Percentiles rank a stretch among this genome's conserved stretches.
These are phyloP conservation scores for Lutjanus argentimaculatus DNA, from an alignment of 2,797 vertebrate species.

Conservation along the genomic window DNA sequence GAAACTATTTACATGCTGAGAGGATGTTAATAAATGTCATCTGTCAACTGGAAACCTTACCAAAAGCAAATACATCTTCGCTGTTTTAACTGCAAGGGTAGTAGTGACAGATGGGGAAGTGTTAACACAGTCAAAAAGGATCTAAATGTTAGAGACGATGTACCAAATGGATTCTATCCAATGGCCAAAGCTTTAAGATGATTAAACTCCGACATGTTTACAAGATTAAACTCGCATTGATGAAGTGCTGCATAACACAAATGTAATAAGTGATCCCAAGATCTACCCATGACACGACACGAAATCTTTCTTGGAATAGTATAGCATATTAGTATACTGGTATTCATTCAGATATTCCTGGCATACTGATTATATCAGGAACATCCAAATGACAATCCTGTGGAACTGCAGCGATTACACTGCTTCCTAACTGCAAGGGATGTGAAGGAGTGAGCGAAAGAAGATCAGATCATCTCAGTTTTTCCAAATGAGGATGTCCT, in stretches of 20 bases:
- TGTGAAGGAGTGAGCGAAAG: no score
- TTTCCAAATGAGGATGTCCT: no score
- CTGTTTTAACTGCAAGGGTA: constrained; percentile 29
- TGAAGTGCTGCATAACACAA: background rate
- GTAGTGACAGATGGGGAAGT: constrained; percentile 39
- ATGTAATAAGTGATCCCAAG: background rate
- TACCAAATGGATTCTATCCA: constrained; percentile 29
- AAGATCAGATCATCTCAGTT: no score
- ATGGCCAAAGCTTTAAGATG: background rate
- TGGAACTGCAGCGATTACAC: no score
- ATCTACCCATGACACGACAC: background rate
- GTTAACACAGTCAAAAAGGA: constrained; percentile 19
- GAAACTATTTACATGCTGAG: constrained; percentile 16
- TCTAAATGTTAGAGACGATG: background rate
- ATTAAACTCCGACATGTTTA: background rate
- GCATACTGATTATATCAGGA: background rate
- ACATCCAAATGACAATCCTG: background rate
- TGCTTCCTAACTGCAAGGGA: no score
- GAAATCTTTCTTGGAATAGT: background rate
- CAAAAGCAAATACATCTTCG: constrained; percentile 21
- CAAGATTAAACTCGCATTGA: background rate
- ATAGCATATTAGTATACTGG: no score
- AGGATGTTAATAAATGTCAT: constrained; percentile 11
- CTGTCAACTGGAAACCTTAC: constrained; percentile 21
- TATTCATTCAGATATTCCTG: no score